Base-by-base conservation (phyloP, 2,797 vertebrate genomes). In the Heteromormyrus szaboi region DNA sequence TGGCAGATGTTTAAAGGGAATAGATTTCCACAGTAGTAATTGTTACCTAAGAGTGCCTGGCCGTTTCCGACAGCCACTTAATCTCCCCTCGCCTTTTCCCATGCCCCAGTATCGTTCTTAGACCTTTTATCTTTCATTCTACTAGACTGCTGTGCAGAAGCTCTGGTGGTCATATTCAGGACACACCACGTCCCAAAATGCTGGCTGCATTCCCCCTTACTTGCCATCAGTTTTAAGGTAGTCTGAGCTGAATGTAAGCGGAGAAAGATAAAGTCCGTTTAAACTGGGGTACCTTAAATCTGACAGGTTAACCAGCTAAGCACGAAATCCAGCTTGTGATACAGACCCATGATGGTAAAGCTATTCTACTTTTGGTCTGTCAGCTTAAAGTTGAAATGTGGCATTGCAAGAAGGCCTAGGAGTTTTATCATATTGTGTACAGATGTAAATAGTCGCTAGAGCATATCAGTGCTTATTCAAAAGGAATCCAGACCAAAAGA, bases 71-170 rank as follows among this genome's bases (percentile, higher is more conserved):
- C 90, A 87, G 89, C 88, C 6, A 56, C 62, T 44, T 83, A 89
- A 90, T 91, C 93, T 93, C 91, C 92, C 91, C 92, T 90, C 93
- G 93, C 92, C 92, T 92, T 95, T 96, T 96, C 96, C 95, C 96
- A 96, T 95, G 95, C 95, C 95, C 22, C 87, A 89, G 93, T 94
- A 95, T 95, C 95, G 94, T 94, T 95, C 95, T 93, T 96, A 92
- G 92, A 93, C n/a, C 83, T 79, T 79, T 79, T 79, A 79, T 79
- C 72, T 79, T 46, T 44, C 72, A 41, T 41, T 44, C 37, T 79
- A 79, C 17, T 44, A 19, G 72, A 79, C 72, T 19, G 19, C 72
- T 9, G 14, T 79, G 19, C 72, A 44, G 72, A 79, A 44, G 41
- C 41, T 79, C 3, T 7, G 19, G 17, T 79, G 33, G 33, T 9